These are phyloP conservation scores for Palythoa grandis DNA, from an alignment of 92 coral and sea anemone genomes.

Conservation along the genomic window DNA sequence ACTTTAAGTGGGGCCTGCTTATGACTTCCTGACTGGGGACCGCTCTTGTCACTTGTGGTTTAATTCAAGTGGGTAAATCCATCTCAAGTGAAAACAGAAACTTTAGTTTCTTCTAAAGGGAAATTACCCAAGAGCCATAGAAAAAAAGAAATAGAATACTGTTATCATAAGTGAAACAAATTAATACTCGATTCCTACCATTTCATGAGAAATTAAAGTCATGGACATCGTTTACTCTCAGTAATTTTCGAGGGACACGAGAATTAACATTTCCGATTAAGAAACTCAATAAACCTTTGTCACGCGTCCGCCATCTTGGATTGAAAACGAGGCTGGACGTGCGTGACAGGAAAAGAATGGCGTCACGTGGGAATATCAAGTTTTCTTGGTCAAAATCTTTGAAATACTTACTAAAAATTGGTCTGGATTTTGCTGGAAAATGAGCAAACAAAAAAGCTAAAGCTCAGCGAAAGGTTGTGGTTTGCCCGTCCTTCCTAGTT, in stretches of 20 bases:
- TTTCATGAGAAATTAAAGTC: not conserved
- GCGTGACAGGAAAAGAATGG: not conserved
- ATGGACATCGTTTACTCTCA: constrained; percentile 1
- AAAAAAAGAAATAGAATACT: not conserved
- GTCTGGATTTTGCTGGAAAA: too few relatives aligned
- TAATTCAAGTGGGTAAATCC: not conserved
- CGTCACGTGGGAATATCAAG: too few relatives aligned
- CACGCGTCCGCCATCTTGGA: too few relatives aligned
- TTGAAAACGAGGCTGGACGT: too few relatives aligned
- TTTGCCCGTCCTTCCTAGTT: too few relatives aligned
- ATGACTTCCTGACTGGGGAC: too few relatives aligned
- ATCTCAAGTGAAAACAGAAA: not conserved
- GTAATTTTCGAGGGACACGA: not conserved
- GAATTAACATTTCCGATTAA: not conserved
- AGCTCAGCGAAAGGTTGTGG: too few relatives aligned
- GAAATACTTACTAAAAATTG: too few relatives aligned
- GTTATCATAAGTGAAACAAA: constrained; percentile 14
- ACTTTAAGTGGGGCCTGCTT: not conserved
- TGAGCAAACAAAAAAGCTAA: too few relatives aligned
- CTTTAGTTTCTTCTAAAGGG: not conserved
- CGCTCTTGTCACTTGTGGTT: not conserved
- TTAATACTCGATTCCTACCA: constrained; percentile 10
- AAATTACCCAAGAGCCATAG: not conserved
- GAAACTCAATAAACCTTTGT: not conserved
- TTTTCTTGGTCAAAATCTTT: too few relatives aligned